Percentiles rank a stretch among this genome's conserved stretches.
Conservation (phyloP, 2,797 vertebrate species). For the Gallirallus australis region DNA sequence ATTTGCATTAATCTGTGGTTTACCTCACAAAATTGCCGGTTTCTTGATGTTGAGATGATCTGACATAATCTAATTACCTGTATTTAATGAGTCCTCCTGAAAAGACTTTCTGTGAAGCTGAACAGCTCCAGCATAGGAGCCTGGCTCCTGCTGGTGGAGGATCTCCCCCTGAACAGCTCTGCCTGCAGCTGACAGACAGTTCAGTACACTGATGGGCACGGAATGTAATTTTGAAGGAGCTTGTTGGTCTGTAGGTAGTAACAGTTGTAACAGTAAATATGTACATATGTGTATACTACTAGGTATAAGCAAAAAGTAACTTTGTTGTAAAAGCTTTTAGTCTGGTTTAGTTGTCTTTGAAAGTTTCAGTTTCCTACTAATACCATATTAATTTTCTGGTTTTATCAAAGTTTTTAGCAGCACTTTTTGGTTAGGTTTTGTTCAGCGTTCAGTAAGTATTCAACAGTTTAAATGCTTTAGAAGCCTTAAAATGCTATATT, state of each 20-base stretch:
- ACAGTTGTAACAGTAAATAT: background rate
- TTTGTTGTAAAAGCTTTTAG: background rate
- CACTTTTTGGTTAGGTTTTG: background rate
- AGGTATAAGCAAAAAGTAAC: background rate
- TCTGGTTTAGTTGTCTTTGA: background rate
- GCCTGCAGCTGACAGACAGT: background rate
- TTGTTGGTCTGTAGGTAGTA: background rate
- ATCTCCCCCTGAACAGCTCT: background rate
- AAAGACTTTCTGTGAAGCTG: background rate
- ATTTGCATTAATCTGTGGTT: background rate
- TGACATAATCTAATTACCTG: background rate
- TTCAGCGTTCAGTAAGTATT: background rate
- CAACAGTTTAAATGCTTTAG: background rate
- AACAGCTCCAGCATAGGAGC: background rate
- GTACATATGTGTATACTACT: background rate
- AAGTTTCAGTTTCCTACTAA: background rate
- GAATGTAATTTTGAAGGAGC: background rate
- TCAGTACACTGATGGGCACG: accelerated
- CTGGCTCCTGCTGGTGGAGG: background rate
- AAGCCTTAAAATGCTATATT: background rate
- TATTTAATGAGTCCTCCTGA: background rate
- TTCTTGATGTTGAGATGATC: background rate
- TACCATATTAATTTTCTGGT: background rate
- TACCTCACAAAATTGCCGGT: background rate
- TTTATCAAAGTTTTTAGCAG: background rate